These are phyloP conservation scores for Alcedo atthis DNA, from an alignment of 2,797 vertebrate species.

Conservation along the genomic window DNA sequence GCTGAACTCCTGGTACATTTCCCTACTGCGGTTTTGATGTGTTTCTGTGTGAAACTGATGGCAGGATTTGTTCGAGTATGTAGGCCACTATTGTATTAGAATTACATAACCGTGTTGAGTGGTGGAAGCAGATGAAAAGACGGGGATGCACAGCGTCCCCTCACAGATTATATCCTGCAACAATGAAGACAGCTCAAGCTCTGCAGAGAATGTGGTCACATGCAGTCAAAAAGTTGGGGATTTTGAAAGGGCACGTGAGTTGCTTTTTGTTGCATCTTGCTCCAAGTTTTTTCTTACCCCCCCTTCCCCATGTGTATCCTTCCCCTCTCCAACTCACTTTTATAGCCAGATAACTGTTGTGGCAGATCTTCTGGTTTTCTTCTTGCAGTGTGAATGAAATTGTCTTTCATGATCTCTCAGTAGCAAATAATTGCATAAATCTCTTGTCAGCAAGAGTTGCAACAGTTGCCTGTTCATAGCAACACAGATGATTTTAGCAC, in stretches of 20 bases:
- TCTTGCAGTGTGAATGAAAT: neutral
- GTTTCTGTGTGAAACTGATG: constrained; percentile 75
- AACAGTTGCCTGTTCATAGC: neutral
- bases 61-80: constrained; percentile 91
- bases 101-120: constrained; percentile 87
- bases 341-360: neutral
- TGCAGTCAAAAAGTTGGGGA: constrained; percentile 88
- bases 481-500: neutral
- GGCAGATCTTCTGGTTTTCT: neutral
- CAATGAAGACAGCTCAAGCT: constrained; percentile 87
- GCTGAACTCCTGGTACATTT: constrained; percentile 8
- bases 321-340: neutral
- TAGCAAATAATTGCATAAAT: constrained; percentile 11
- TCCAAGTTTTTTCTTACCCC: neutral
- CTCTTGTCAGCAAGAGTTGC: neutral
- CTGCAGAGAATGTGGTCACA: constrained; percentile 90
- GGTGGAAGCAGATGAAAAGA: constrained; percentile 80
- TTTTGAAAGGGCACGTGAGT: constrained; percentile 91
- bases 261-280: constrained; percentile 38
- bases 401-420: neutral
- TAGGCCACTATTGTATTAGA: constrained; percentile 93
- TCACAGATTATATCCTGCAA: constrained; percentile 52
- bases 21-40: constrained; percentile 62
- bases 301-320: neutral
- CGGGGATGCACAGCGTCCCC: constrained; percentile 48